These are phyloP conservation scores for Scartelaos histophorus DNA, from an alignment of 2,113 vertebrate genomes.

Conservation along the genomic window DNA sequence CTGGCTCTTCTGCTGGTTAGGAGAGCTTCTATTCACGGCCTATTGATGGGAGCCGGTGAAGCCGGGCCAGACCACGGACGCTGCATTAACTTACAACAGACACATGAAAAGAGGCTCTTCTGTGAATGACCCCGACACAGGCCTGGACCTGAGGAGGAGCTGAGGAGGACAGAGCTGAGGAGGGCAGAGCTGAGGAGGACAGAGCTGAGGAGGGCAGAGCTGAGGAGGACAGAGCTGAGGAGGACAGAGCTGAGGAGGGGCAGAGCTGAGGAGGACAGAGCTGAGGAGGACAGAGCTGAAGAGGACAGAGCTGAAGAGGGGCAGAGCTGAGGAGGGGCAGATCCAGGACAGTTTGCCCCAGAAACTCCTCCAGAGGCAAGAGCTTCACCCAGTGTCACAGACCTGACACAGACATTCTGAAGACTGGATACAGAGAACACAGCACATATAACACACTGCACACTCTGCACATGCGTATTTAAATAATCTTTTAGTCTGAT, in stretches of 20 bases:
- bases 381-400: background rate
- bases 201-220: too few species aligned
- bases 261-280: background rate
- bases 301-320: too few species aligned
- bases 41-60: constrained; percentile 54
- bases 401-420: background rate
- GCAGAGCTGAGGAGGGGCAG: background rate
- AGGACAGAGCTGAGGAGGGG: too few species aligned
- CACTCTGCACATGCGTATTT: background rate
- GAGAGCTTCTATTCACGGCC: constrained; percentile 59
- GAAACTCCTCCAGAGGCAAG: background rate
- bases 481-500: too few species aligned
- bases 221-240: too few species aligned
- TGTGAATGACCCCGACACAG: constrained; percentile 2
- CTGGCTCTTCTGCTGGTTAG: constrained; percentile 52
- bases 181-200: background rate
- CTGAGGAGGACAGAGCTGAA: background rate
- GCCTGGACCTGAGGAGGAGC: background rate
- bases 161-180: background rate
- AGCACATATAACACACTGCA: background rate
- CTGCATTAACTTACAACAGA: constrained; percentile 49
- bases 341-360: background rate
- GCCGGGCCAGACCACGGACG: constrained; percentile 42
- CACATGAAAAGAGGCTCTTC: constrained; percentile 45
- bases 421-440: background rate